Percentiles rank a stretch among this genome's conserved stretches.
Evolutionary conservation across 2,113 vertebrate species (phyloP).

Genomic region (Cryptomyrus ogoouensis): DNA sequence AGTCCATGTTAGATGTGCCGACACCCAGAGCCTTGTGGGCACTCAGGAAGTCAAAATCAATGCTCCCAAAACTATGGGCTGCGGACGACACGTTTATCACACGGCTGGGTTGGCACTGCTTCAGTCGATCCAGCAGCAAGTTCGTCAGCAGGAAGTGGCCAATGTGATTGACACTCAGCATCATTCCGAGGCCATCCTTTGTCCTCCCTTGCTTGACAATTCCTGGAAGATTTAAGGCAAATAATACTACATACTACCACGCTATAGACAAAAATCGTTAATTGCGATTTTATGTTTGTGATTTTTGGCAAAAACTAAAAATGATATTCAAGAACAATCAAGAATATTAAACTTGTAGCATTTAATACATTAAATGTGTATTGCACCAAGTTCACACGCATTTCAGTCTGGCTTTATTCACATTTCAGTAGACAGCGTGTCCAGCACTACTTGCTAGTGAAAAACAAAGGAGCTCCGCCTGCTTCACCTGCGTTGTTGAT

Average conservation of each 20-base stretch:
- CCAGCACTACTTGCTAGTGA: background rate
- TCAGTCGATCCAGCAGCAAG: conserved; percentile 45
- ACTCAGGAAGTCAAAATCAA: conserved; percentile 44
- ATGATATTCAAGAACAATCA: background rate
- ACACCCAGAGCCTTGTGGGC: conserved; percentile 36
- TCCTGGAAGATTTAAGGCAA: conserved; percentile 36
- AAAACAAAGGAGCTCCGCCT: background rate
- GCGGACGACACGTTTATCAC: conserved; percentile 44
- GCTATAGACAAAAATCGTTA: background rate
- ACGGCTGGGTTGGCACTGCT: conserved; percentile 41
- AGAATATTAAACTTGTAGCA: background rate
- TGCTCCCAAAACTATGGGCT: conserved; percentile 31
- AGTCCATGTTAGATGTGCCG: conserved; percentile 12
- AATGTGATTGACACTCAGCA: conserved; percentile 51
- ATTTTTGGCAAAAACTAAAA: background rate
- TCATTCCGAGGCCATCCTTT: conserved; percentile 43
- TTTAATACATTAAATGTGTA: background rate
- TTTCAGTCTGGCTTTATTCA: background rate
- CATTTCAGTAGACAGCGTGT: background rate
- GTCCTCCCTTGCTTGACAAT: conserved; percentile 46
- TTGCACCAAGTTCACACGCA: background rate
- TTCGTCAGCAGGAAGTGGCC: conserved; percentile 55
- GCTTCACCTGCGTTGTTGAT: conserved; percentile 85
- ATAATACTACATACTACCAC: background rate
- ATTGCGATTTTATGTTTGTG: background rate